Evolutionary conservation across 2,797 vertebrate genomes (phyloP).

Genomic region (Myotis findleyi): DNA sequence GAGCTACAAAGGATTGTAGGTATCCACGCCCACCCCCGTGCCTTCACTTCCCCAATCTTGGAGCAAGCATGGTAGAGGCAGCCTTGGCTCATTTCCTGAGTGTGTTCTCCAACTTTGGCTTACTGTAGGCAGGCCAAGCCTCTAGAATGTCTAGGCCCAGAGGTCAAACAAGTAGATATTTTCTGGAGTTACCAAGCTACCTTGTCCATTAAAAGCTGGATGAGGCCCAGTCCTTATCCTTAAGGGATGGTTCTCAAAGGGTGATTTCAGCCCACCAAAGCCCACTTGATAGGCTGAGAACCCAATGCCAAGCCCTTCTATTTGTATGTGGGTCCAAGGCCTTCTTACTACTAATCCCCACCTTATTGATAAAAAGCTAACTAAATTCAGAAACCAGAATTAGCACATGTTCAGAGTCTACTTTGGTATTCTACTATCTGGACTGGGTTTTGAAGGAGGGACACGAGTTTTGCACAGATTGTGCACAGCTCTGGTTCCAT

Average conservation of each 20-base stretch:
- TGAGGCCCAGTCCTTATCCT: neutral
- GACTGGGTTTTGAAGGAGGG: too few relatives aligned
- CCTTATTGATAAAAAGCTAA: neutral
- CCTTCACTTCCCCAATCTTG: neutral
- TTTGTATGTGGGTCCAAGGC: neutral
- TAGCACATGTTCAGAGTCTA: neutral
- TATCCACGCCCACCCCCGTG: neutral
- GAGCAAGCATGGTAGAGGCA: neutral
- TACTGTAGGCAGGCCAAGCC: neutral
- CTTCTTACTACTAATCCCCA: neutral
- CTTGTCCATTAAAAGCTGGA: neutral
- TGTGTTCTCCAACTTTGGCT: neutral
- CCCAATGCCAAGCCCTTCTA: neutral
- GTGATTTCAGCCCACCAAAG: neutral
- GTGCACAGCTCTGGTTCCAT: neutral
- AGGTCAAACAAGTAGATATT: neutral
- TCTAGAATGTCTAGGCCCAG: neutral
- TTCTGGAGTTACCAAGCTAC: neutral
- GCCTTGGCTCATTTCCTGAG: neutral
- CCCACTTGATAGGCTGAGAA: neutral
- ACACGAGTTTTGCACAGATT: neutral
- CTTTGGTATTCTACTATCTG: neutral
- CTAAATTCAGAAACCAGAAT: conserved; percentile 21
- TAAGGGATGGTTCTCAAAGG: neutral
- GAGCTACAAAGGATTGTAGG: neutral